Base-by-base conservation (phyloP, 2,797 vertebrate genomes). In the Balearica regulorum region DNA sequence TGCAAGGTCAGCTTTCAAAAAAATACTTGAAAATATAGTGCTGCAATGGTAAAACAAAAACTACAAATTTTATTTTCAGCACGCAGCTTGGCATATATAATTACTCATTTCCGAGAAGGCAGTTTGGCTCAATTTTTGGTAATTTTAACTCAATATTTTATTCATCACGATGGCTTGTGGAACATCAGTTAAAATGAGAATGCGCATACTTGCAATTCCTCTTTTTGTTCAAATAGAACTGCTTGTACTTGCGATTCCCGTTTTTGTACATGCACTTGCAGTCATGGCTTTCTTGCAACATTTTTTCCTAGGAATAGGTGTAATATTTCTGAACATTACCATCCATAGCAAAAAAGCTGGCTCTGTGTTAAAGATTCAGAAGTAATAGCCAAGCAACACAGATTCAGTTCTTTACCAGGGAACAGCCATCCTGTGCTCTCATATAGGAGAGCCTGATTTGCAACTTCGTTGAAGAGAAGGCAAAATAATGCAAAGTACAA, bases 401-500 rank as follows among this genome's bases (percentile, higher is more conserved):
- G 37, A 54, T 61, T 68, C 58, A 57, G 31, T 66, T 77, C 43
- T 35, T 75, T n/a, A 29, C 41, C 57, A 83, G 39, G 49, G 19
- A 89, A 51, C 31, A 81, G 80, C 25, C 4, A 7, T 5, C 29
- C 33, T 75, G 16, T 53, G 58, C 25, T 82, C 35, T 77, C 49
- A 39, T 39, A 60, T 0, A 66, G 70, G n/a, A 73, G 5, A 89
- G 37, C 31, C 83, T 87, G 83, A 94, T 94, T 77, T 94, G 90
- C 86, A 94, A 41, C 71, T 77, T 54, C 3, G 20, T 49, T 77
- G 73, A 90, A 83, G 29, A 61, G 46, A 37, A 71, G 54, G 78
- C 49, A 94, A 90, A 93, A 90, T 80, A 89, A 91, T 39, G 86
- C 65, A 66, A 83, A 95, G 75, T 53, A 81, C 53, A 85, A 91